Conservation (phyloP, 2,113 vertebrate species). For the Eupsittula cactorum region DNA sequence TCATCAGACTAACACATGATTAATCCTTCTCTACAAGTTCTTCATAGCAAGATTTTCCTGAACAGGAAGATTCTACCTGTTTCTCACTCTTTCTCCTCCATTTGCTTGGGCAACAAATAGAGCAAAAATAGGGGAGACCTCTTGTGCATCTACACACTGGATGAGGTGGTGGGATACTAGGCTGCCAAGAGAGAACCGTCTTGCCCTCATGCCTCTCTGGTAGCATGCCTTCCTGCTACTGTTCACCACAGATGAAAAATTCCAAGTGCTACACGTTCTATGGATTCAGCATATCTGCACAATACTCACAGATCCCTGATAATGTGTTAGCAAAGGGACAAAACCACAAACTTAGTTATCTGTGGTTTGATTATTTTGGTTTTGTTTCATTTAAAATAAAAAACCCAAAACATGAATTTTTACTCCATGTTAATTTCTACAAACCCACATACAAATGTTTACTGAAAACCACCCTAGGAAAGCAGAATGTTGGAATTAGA, state of each 20-base stretch:
- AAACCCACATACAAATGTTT: not conserved
- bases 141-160: too few relatives aligned
- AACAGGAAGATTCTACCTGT: not conserved
- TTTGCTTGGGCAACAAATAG: not conserved
- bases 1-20: not conserved
- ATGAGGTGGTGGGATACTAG: not conserved
- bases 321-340: not conserved
- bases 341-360: not conserved
- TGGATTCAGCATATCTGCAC: not conserved
- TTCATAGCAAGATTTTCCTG: not conserved
- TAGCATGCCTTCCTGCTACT: not conserved
- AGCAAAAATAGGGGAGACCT: not conserved
- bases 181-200: not conserved
- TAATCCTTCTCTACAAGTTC: not conserved
- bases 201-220: not conserved
- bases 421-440: not conserved
- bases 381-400: not conserved
- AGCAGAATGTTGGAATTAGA: not conserved
- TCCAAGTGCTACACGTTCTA: not conserved
- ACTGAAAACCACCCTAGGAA: not conserved
- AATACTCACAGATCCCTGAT: not conserved
- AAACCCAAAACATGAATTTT: not conserved
- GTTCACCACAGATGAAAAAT: not conserved
- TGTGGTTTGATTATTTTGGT: not conserved
- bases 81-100: not conserved